Evolutionary conservation across 1,140 invertebrate genomes (phyloP), one percentile per base, ranked within the genome.

Genomic region (Solenopsis invicta): DNA sequence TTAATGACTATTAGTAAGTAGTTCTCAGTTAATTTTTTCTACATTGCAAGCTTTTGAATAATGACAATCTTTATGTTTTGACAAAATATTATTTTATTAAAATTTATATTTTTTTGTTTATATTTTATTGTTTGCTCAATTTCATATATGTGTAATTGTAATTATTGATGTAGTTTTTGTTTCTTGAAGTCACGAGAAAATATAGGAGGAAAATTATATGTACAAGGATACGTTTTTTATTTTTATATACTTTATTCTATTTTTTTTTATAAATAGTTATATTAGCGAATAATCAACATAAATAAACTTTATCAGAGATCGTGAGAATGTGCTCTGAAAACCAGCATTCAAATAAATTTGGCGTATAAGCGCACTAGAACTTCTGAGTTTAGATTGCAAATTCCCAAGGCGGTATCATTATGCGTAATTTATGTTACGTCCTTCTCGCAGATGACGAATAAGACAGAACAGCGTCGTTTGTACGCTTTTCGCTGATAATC

Each of bases 351-450:
- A 74, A 84, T 84, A 84, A 41, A 41, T 84, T 75, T 75, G 54
- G 21, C 37, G 5, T 74, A 82, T n/a, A 56, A 54, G 67, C 5
- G 29, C 37, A 61, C 54, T 21, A 21, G 37, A 52, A 84, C 41
- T 54, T 34, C 18, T 50, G 48, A 34, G 45, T 84, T 75, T 84
- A 74, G 54, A 84, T 61, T 75, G 54, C 54, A 75, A 84, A 82
- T 48, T 82, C 41, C 54, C 67, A 69, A 84, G 80, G 45, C 69
- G 54, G 69, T n/a, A 48, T 75, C 41, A 84, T 84, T 84, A 84
- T 37, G 54, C 69, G 80, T 84, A 84, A 84, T 84, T 84, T 84
- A 84, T 61, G 67, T 84, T 74, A 41, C 69, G 80, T 84, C 80
- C 80, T 74, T 84, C 45, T 84, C 69, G 41, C n/a, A 48, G 41